phyloP scores from a whole-genome alignment of 2,888 invertebrate species.

The Tholera decimalis region DNA sequence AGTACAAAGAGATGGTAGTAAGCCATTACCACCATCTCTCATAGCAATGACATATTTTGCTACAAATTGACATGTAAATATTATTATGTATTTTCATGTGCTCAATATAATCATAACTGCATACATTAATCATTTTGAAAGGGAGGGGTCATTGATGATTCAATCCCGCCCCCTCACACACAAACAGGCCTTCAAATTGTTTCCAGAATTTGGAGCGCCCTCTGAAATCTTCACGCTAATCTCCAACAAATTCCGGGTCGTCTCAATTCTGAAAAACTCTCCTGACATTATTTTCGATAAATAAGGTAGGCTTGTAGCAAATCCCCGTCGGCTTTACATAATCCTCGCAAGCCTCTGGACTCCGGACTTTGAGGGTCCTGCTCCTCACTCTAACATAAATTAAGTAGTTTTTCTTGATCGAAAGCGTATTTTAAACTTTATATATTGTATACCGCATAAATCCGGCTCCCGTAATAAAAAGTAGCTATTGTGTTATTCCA shows the following conservation, averaged over 20 bases:
- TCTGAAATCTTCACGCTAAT: constrained; percentile 6
- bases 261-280: constrained; percentile 15
- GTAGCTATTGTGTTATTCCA: too few relatives aligned
- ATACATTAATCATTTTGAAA: too few relatives aligned
- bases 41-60: too few relatives aligned
- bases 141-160: too few relatives aligned
- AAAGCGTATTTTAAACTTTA: constrained; percentile 6
- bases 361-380: constrained; percentile 11
- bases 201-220: background rate
- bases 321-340: constrained; percentile 50
- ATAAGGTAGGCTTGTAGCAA: constrained; percentile 45
- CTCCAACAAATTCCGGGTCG: constrained; percentile 16
- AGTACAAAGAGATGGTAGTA: too few relatives aligned
- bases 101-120: too few relatives aligned
- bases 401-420: constrained; percentile 25
- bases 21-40: too few relatives aligned
- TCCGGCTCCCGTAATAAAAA: too few relatives aligned
- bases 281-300: constrained; percentile 56
- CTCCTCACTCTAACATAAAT: constrained; percentile 47
- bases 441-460: constrained; percentile 34
- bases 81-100: too few relatives aligned
- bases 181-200: background rate
- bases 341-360: constrained; percentile 28
- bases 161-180: too few relatives aligned
- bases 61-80: too few relatives aligned